A percentile compares a stretch with the other conserved stretches of the same genome.
phyloP scores from a whole-genome alignment of 2,113 vertebrate genomes.

The Chloebia gouldiae region DNA sequence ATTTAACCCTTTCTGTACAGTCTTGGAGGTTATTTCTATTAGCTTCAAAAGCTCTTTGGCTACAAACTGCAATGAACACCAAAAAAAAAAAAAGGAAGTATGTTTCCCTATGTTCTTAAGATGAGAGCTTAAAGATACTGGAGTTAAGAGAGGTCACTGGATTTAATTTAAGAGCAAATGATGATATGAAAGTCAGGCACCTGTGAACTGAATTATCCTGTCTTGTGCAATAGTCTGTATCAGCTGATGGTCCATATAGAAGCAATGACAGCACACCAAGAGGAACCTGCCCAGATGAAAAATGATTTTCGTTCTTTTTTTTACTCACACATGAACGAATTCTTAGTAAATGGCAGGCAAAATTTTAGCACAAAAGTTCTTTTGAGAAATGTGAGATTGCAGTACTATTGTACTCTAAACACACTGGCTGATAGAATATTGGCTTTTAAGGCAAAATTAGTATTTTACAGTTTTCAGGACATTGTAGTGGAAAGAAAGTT shows the following conservation, averaged over 20 bases:
- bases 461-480: neutral
- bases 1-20: neutral
- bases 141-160: neutral
- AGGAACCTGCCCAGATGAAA: neutral
- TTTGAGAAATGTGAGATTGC: neutral
- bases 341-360: neutral
- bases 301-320: neutral
- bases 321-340: neutral
- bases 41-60: neutral
- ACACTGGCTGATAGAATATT: neutral
- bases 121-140: neutral
- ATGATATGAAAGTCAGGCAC: neutral
- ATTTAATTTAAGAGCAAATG: neutral
- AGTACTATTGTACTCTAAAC: neutral
- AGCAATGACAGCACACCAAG: neutral
- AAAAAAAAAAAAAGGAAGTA: rapidly evolving
- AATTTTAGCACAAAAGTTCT: neutral
- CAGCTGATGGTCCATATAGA: neutral
- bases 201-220: neutral
- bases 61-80: neutral
- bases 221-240: neutral
- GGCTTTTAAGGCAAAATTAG: neutral
- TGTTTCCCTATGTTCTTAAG: neutral
- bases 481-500: neutral
- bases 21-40: neutral